Base-by-base conservation (phyloP, 2,797 vertebrate genomes). In the Tenualosa thibaudeaui region DNA sequence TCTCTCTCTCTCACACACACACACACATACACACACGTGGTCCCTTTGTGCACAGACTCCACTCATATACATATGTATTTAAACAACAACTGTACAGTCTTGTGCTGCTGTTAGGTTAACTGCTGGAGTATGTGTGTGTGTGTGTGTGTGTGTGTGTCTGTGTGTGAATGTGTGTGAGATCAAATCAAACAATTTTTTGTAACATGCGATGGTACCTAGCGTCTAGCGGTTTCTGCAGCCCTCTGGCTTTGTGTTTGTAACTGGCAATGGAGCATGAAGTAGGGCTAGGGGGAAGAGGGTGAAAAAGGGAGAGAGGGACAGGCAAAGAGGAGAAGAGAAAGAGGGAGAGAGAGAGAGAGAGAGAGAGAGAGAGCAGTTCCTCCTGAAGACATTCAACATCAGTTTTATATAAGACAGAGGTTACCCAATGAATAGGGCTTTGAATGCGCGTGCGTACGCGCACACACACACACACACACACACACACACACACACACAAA, bases 351-450 rank as follows among this genome's bases (percentile, higher is more conserved):
- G 37, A 46, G 37, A 8, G 40, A 78, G 71, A 46, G 40, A 43
- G 71, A 6, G 71, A 78, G 15, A 78, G 37, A 8, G 71, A 37
- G 71, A 46, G 71, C 71, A 78, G 19, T 9, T 78, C 71, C 7
- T 78, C 15, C 71, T 43, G 37, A 40, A 46, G 71, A 8, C 19
- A 78, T 78, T 46, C 37, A 19, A 40, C 71, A 46, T 78, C 37
- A 46, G 71, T 22, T 78, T 78, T 78, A 78, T 78, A 46, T 78
- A 78, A 78, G 71, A 78, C 40, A 78, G 37, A 46, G 71, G 40
- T 22, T 78, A 22, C 13, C 68, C 31, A 71, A 40, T 71, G 26
- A 71, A 7, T 37, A 31, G 13, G 19, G 4, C 9, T 54, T 15
- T 54, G 17, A 56, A 56, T 56, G 54, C 1, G 9, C 8, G 10